Evolutionary conservation across 1,140 invertebrate species (phyloP).

Genomic region (Holcopasites calliopsidis): DNA sequence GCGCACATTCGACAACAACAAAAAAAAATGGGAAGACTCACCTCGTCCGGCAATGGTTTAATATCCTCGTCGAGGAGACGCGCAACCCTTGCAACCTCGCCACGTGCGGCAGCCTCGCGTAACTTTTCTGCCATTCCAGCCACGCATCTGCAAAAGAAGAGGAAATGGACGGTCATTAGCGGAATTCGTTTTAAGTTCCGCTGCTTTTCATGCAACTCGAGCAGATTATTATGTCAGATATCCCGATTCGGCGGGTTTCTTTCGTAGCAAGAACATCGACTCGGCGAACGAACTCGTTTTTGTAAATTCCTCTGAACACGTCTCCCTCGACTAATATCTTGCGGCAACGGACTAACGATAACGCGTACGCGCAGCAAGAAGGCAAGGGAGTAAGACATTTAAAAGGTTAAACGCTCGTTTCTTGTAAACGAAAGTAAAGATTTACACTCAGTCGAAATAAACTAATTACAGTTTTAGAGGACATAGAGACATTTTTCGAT

Average conservation of each 20-base stretch:
- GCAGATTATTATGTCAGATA: conserved; percentile 34
- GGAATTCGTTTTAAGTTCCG: conserved; percentile 19
- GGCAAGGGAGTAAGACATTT: no score
- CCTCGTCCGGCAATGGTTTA: conserved; percentile 70
- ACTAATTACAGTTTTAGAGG: no score
- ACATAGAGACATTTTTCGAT: not conserved
- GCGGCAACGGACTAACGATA: no score
- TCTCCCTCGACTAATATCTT: no score
- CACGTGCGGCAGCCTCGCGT: conserved; percentile 71
- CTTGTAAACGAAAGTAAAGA: not conserved
- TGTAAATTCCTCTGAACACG: not conserved
- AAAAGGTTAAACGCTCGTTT: not conserved
- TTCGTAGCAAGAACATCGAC: not conserved
- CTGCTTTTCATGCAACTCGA: not conserved
- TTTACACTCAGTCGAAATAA: no score
- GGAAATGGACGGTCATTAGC: conserved; percentile 27
- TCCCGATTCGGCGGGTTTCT: not conserved
- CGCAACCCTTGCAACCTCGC: conserved; percentile 66
- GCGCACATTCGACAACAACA: not conserved
- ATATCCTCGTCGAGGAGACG: conserved; percentile 68
- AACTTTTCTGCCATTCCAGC: conserved; percentile 75
- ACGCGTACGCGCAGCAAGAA: no score
- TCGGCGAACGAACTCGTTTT: not conserved
- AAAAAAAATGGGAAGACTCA: conserved; percentile 36
- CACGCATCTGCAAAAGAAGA: conserved; percentile 69